These are phyloP conservation scores for Thaumatotibia leucotreta DNA, from an alignment of 1,140 invertebrate species.

Conservation along the genomic window DNA sequence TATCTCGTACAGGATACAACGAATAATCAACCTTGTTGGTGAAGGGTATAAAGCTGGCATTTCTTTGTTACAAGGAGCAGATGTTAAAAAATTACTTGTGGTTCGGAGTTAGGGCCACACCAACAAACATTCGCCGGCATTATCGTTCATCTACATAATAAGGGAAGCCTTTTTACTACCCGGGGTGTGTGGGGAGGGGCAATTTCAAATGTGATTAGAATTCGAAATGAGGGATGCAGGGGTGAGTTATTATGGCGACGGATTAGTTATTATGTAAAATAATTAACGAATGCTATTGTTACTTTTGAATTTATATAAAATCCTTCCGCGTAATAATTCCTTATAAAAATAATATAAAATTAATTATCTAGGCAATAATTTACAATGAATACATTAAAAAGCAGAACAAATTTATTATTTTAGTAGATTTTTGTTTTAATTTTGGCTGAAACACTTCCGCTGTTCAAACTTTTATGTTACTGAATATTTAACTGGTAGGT, in stretches of 20 bases:
- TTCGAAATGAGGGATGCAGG: background rate
- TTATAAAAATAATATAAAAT: background rate
- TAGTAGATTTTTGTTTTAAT: too few relatives aligned
- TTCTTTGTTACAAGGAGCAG: background rate
- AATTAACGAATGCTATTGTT: background rate
- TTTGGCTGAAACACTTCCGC: too few relatives aligned
- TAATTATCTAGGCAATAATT: too few relatives aligned
- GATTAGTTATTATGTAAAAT: background rate
- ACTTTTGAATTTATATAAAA: background rate
- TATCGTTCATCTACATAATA: slow-evolving; percentile 4
- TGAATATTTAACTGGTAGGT: too few relatives aligned
- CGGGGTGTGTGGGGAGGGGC: background rate
- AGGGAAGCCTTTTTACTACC: background rate
- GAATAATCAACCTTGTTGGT: background rate
- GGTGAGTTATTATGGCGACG: background rate
- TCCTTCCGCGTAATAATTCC: background rate
- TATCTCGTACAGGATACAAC: background rate
- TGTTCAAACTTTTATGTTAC: too few relatives aligned
- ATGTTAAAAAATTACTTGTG: background rate
- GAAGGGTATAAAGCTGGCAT: background rate
- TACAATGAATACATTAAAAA: too few relatives aligned
- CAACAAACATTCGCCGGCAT: background rate
- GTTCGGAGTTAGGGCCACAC: background rate
- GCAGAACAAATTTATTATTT: too few relatives aligned
- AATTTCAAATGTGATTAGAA: background rate